Base-by-base conservation (phyloP, 2,888 invertebrate species). In the Spisula subtruncata region DNA sequence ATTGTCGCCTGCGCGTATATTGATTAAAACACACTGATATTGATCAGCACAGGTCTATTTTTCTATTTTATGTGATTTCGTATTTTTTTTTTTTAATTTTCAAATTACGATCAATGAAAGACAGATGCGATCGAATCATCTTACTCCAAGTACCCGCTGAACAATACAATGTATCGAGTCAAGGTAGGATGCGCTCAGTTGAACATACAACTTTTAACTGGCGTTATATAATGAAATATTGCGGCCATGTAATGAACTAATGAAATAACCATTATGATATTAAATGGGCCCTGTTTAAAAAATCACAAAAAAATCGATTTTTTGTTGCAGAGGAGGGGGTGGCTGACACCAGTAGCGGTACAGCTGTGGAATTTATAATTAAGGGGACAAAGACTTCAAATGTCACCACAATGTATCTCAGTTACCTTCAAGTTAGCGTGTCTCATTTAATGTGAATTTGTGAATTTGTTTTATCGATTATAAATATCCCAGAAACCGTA, bases 1-100 rank as follows among this genome's bases (percentile, higher is more conserved):
- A 20, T n/a, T 83, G 83, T 66, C 66, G 83, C 46, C 83, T 83
- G 83, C 66, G 16, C 8, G 41, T 60, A 66, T 60, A 83, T 66
- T 66, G 83, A 83, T 83, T 66, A 66, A 25, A 35, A 12, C 12
- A 12, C 12, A 66, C 32, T 25, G 83, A 66, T 83, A 83, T 66
- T 66, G 66, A 83, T 83, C 83, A 83, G 46, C 46, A 25, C 20
- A n/a, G 81, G 56, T 32, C 32, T 41, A 56, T 60, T 20, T 35
- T 54, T 12, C 41, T 46, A n/a, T n/a, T n/a, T n/a, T n/a, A n/a
- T n/a, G n/a, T n/a, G n/a, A n/a, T n/a, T n/a, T n/a, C n/a, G n/a
- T n/a, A 25, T 66, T 51, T 25, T 8, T 35, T 29, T 66, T 46
- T 66, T 20, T 25, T 66, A 20, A 16, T 60, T 66, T 46, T n/a